These are phyloP conservation scores for Ceramica pisi DNA, from an alignment of 2,888 invertebrate species.

Conservation along the genomic window DNA sequence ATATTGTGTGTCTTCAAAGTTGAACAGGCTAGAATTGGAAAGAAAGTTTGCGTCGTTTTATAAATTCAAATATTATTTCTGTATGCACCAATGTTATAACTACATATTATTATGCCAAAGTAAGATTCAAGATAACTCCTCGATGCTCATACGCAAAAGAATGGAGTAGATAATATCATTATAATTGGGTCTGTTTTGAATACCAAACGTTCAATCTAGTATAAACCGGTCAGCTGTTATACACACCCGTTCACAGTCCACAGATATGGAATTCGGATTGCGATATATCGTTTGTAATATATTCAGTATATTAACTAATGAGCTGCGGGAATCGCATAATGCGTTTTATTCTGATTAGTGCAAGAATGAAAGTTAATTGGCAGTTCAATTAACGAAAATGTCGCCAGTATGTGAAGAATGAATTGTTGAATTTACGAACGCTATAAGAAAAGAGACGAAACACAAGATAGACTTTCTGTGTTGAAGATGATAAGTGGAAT, in stretches of 20 bases:
- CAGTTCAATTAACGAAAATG: not conserved
- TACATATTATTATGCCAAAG: not conserved
- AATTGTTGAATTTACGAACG: not conserved
- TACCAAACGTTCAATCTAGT: conserved; percentile 46
- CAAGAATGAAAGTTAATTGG: conserved; percentile 28
- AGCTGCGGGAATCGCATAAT: not conserved
- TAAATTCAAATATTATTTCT: not conserved
- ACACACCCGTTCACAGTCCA: conserved; percentile 55
- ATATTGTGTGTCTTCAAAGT: not conserved
- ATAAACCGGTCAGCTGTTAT: conserved; percentile 50
- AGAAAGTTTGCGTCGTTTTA: too few species aligned
- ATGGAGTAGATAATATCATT: conserved; percentile 39
- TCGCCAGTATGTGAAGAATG: not conserved
- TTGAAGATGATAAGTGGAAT: too few species aligned
- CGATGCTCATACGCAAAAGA: not conserved
- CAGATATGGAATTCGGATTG: conserved; percentile 62
- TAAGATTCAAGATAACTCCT: conserved; percentile 10
- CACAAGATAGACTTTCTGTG: too few species aligned
- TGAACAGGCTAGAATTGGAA: too few species aligned
- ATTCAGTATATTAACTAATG: conserved; percentile 34
- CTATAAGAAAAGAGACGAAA: not conserved
- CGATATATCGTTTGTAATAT: conserved; percentile 50
- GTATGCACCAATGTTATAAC: too few species aligned
- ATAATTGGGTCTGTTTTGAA: conserved; percentile 41
- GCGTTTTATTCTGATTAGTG: not conserved